phyloP scores from a whole-genome alignment of 1,140 invertebrate genomes.

The Tenebrio molitor region DNA sequence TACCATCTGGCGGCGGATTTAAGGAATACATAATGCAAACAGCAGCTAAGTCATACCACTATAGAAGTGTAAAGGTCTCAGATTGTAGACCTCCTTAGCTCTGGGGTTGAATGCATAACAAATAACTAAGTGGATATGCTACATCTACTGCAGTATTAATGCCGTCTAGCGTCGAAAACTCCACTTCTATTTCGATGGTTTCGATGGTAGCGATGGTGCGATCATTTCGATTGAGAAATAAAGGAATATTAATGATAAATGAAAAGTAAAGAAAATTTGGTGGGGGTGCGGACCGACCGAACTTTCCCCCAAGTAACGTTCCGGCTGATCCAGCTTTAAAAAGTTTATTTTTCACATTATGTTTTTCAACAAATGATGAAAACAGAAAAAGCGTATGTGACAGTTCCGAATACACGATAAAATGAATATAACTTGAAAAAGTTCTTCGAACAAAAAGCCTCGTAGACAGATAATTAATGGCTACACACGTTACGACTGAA shows the following conservation, averaged over 20 bases:
- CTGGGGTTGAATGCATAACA: constrained; percentile 63
- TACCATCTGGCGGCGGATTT: constrained; percentile 61
- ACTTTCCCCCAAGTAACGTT: neutral
- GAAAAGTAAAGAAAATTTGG: constrained; percentile 12
- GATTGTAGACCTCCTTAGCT: constrained; percentile 54
- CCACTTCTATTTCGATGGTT: constrained; percentile 1
- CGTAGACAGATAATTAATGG: constrained; percentile 47
- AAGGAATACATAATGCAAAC: constrained; percentile 62
- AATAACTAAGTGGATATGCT: constrained; percentile 61
- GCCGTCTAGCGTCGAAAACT: constrained; percentile 13
- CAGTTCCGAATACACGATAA: constrained; percentile 47
- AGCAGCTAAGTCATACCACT: constrained; percentile 58
- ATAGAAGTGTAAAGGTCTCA: constrained; percentile 59
- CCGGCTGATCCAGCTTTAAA: constrained; percentile 37
- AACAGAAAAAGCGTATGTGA: constrained; percentile 43
- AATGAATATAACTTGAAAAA: constrained; percentile 46
- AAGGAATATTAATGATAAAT: neutral
- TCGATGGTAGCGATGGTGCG: too few species aligned
- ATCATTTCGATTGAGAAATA: neutral
- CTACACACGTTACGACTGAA: constrained; percentile 48
- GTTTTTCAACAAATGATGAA: constrained; percentile 41
- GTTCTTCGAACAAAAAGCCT: constrained; percentile 44
- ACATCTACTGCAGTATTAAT: constrained; percentile 40
- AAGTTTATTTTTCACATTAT: constrained; percentile 46
- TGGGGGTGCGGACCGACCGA: neutral